These are phyloP conservation scores for Pterois miles DNA, from an alignment of 2,797 vertebrate species.

Conservation along the genomic window DNA sequence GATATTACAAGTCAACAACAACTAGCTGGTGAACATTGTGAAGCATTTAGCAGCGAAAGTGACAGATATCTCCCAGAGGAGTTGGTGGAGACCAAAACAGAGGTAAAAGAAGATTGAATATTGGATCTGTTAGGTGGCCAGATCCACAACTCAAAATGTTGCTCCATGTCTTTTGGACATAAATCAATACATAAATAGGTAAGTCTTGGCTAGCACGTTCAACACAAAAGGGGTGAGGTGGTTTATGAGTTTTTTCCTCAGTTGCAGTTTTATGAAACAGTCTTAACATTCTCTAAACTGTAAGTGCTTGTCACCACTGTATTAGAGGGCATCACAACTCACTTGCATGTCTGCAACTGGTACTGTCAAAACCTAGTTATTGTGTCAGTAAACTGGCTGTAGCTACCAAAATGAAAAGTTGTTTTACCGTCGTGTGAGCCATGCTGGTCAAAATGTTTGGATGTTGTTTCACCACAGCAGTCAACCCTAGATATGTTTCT, in stretches of 20 bases:
- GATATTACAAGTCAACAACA: background rate
- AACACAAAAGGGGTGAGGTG: background rate
- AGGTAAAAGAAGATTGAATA: background rate
- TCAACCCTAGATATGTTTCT: too few relatives aligned
- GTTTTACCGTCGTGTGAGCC: too few relatives aligned
- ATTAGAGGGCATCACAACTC: too few relatives aligned
- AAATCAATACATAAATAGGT: background rate
- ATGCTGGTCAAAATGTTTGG: fast-evolving
- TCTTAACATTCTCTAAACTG: too few relatives aligned
- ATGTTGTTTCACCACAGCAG: too few relatives aligned
- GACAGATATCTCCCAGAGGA: background rate
- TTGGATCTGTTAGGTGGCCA: background rate
- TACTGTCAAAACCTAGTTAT: too few relatives aligned
- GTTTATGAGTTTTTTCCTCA: background rate
- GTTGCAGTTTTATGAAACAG: too few relatives aligned
- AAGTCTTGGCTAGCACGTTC: background rate
- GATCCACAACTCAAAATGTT: background rate
- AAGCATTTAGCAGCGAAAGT: background rate
- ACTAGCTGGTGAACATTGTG: background rate
- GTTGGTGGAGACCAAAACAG: background rate
- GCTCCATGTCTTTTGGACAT: background rate
- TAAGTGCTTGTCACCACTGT: too few relatives aligned
- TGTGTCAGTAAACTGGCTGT: too few relatives aligned
- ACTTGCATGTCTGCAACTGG: too few relatives aligned
- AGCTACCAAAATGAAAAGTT: too few relatives aligned